Conservation (phyloP, 1,140 invertebrate species). For the Drosophila triauraria region DNA sequence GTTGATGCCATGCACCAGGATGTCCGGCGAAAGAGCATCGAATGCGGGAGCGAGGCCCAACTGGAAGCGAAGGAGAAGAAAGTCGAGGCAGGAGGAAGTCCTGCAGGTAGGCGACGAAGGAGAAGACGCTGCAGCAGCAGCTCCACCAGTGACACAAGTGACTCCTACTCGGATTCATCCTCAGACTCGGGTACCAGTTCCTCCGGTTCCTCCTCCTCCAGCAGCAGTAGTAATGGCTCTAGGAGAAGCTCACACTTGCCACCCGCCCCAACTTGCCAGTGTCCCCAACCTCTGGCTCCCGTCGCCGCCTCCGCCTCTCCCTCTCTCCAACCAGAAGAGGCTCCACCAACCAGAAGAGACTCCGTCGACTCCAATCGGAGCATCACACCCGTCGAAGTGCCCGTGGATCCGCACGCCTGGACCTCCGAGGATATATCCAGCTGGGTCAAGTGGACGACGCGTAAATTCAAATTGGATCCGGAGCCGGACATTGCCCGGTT, state of each 20-base stretch:
- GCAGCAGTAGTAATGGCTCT: conserved; percentile 2
- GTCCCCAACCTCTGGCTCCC: neutral
- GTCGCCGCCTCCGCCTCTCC: neutral
- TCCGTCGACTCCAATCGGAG: conserved; percentile 22
- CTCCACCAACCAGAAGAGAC: conserved; percentile 17
- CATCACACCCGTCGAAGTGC: conserved; percentile 65
- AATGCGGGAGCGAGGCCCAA: conserved; percentile 32
- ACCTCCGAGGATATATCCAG: conserved; percentile 87
- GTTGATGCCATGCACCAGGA: conserved; percentile 78
- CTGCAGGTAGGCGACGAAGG: conserved; percentile 14
- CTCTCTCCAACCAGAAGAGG: conserved; percentile 6
- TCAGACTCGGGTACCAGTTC: conserved; percentile 15
- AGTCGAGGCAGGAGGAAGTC: neutral
- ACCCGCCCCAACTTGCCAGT: conserved; percentile 22
- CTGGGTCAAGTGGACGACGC: conserved; percentile 89
- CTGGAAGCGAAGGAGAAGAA: conserved; percentile 59
- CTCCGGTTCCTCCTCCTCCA: neutral
- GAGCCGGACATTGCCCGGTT: conserved; percentile 86
- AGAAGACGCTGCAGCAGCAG: conserved; percentile 48
- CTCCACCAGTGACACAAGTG: conserved; percentile 47
- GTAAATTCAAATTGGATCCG: conserved; percentile 87
- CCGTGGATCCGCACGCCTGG: conserved; percentile 89
- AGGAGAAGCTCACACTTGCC: conserved; percentile 1
- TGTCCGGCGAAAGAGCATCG: conserved; percentile 53
- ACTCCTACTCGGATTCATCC: conserved; percentile 24